A percentile compares a stretch with the other conserved stretches of the same genome.
Evolutionary conservation across 23 tunicate genomes (phyloP).

Genomic region (Halocynthia roretzi): DNA sequence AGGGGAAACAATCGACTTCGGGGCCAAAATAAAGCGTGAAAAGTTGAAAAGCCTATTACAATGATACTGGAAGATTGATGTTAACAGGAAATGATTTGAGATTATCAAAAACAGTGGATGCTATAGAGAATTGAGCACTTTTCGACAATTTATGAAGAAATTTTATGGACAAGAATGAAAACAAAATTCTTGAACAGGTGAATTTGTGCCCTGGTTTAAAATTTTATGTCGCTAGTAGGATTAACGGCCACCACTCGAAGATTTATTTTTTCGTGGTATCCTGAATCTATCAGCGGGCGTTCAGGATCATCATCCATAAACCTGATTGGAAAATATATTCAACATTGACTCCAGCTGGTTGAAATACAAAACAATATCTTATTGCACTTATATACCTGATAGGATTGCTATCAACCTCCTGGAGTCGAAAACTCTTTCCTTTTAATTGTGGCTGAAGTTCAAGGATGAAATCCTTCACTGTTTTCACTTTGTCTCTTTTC

Average conservation of each 20-base stretch:
- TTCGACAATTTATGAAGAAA: too few species aligned
- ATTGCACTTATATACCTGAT: not conserved
- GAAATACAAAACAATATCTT: not conserved
- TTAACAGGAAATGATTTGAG: too few species aligned
- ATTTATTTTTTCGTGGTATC: not conserved
- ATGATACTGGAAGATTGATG: too few species aligned
- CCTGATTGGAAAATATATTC: not conserved
- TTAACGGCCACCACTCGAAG: not conserved
- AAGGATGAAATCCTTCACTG: not conserved
- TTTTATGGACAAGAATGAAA: too few species aligned
- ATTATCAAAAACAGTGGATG: too few species aligned
- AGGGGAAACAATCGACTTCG: too few species aligned
- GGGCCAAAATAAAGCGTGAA: too few species aligned
- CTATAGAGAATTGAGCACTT: too few species aligned
- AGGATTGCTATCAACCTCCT: not conserved
- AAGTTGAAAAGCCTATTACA: too few species aligned
- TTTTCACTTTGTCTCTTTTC: not conserved
- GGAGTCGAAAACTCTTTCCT: constrained; percentile 1
- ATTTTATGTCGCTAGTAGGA: too few species aligned
- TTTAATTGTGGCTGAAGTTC: not conserved
- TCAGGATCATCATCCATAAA: not conserved
- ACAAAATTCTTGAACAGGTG: too few species aligned
- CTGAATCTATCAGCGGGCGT: not conserved
- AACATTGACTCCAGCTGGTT: not conserved
- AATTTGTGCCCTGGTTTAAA: too few species aligned